Conservation (phyloP, 1,140 invertebrate species). For the Aphelinus atriplicis region DNA sequence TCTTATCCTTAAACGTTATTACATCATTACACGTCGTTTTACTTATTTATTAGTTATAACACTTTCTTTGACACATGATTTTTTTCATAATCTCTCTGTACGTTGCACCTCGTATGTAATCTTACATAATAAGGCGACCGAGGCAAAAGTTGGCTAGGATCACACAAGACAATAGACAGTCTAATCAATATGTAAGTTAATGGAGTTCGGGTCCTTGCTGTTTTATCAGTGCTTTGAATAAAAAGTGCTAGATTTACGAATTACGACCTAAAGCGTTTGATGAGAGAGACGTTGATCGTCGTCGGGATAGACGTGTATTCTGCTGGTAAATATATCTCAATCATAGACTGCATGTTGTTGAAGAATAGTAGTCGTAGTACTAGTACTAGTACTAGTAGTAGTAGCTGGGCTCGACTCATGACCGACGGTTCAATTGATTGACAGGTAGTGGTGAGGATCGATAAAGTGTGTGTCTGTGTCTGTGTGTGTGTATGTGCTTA, state of each 20-base stretch:
- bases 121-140: conserved; percentile 21
- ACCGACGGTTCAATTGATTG: conserved; percentile 25
- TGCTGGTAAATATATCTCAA: conserved; percentile 12
- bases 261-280: conserved; percentile 26
- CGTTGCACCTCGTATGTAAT: not conserved
- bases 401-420: conserved; percentile 13
- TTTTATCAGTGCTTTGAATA: not conserved
- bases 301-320: conserved; percentile 32
- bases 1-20: conserved; percentile 4
- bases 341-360: no score
- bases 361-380: no score
- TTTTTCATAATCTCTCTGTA: not conserved
- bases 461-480: no score
- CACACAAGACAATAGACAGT: no score
- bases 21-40: conserved; percentile 15
- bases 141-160: conserved; percentile 33
- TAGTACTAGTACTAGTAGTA: no score
- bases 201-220: no score
- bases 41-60: conserved; percentile 25
- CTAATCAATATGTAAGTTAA: no score
- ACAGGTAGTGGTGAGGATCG: no score
- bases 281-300: conserved; percentile 34
- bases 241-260: conserved; percentile 10
- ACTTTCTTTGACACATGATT: conserved; percentile 41
- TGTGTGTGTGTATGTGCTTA: no score